A percentile compares a stretch with the other conserved stretches of the same genome.
Conservation (phyloP, 2,888 invertebrate genomes). For the Eledona agricola region DNA sequence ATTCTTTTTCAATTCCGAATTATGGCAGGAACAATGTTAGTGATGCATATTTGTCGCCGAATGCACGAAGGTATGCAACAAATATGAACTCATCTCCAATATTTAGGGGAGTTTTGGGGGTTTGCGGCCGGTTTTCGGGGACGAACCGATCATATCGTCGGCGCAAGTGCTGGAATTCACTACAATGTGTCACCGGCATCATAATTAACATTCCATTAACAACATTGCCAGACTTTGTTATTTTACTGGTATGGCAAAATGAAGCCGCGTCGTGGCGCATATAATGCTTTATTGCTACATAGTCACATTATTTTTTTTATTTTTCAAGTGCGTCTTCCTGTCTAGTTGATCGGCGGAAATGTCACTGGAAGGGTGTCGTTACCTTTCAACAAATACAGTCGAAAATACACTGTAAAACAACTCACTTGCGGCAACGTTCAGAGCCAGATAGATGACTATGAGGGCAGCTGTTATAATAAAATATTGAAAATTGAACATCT, state of each 20-base stretch:
- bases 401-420: too few relatives aligned
- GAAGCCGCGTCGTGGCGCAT: slow-evolving; percentile 3
- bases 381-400: too few relatives aligned
- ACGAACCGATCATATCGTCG: slow-evolving; percentile 53
- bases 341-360: too few relatives aligned
- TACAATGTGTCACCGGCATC: slow-evolving; percentile 58
- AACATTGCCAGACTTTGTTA: slow-evolving; percentile 53
- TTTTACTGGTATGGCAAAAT: slow-evolving; percentile 41
- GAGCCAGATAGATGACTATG: too few relatives aligned
- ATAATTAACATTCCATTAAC: slow-evolving; percentile 61
- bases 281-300: too few relatives aligned
- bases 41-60: slow-evolving; percentile 57
- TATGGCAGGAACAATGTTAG: slow-evolving; percentile 46
- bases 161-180: slow-evolving; percentile 57
- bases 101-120: slow-evolving; percentile 57
- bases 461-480: too few relatives aligned
- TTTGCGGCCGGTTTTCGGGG: slow-evolving; percentile 59
- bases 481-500: too few relatives aligned
- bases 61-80: slow-evolving; percentile 57
- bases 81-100: slow-evolving; percentile 57
- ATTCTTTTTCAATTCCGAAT: slow-evolving; percentile 39
- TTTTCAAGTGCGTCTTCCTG: slow-evolving; percentile 1
- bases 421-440: too few relatives aligned
- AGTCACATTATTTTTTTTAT: too few relatives aligned
- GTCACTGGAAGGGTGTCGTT: too few relatives aligned